Evolutionary conservation across 2,888 invertebrate genomes (phyloP).

Genomic region (Stenchaetothrips biformis): DNA sequence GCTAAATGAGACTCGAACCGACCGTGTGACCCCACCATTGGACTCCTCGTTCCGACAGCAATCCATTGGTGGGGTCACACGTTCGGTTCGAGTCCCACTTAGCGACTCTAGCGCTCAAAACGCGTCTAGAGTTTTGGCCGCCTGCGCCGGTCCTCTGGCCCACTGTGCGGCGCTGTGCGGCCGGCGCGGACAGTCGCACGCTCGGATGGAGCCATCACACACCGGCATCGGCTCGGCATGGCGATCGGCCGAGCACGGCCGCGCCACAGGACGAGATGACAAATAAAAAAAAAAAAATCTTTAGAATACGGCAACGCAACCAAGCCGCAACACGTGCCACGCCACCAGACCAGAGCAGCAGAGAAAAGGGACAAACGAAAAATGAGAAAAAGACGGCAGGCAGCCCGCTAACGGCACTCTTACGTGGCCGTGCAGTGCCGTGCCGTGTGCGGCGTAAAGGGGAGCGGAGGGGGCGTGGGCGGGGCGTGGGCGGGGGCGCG

Average conservation of each 20-base stretch:
- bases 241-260: neutral
- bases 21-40: too few relatives aligned
- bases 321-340: too few relatives aligned
- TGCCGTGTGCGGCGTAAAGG: neutral
- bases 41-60: too few relatives aligned
- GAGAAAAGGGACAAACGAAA: neutral
- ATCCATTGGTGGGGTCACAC: too few relatives aligned
- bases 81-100: too few relatives aligned
- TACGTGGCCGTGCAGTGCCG: conserved; percentile 2
- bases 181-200: neutral
- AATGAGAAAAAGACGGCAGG: neutral
- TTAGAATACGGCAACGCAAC: too few relatives aligned
- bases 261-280: neutral
- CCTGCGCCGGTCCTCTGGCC: too few relatives aligned
- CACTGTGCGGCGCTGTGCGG: neutral
- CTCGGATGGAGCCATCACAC: neutral
- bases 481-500: neutral
- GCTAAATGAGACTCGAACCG: too few relatives aligned
- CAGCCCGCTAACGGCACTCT: neutral
- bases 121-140: too few relatives aligned
- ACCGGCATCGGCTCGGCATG: neutral
- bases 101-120: too few relatives aligned
- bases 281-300: too few relatives aligned
- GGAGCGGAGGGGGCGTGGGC: neutral
- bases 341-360: too few relatives aligned